Evolutionary conservation across 1,140 invertebrate species (phyloP), one percentile per base, ranked within the genome.

Genomic region (Drosophila jambulina): DNA sequence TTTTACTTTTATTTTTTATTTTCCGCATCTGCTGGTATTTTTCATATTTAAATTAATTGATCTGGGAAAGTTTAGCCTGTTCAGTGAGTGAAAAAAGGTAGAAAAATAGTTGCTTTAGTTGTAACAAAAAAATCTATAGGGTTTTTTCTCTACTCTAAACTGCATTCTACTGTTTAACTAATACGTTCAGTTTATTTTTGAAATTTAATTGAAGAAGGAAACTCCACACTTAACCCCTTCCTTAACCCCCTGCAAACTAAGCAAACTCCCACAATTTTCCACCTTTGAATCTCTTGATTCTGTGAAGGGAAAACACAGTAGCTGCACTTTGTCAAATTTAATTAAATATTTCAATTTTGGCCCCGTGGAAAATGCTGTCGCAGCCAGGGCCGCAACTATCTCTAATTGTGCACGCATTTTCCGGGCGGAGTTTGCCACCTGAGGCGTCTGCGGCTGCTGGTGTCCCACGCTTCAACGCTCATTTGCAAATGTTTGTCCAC

Each of bases 401-500:
- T 69, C 81, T 84, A 85, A 84, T 84, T 84, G 77, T 69, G 68
- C 81, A 72, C 77, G 74, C 65, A 64, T 72, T 72, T 59, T 23
- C 65, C 54, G 63, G 43, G 43, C 10, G 59, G 49, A 32, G 49
- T 32, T 25, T 61, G 40, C 49, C 80, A 78, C 75, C 68, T 82
- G 80, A 68, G 82, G 82, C 59, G 48, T 60, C 53, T 78, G 74
- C 43, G 63, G 68, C 64, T 49, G 69, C 46, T 78, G 64, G 56
- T 56, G 74, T 68, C 58, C 82, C 65, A 78, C 62, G 82, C 82
- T 82, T 78, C 58, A 71, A 78, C 78, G 82, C 82, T 85, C 82
- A 86, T 79, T 86, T 79, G 79, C 70, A 86, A 86, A 82, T 86
- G 79, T 82, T 87, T 86, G 83, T 79, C 75, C 82, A 76, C 63